These are phyloP conservation scores for Speoplatyrhinus poulsoni DNA, from an alignment of 2,113 vertebrate genomes.

Conservation along the genomic window DNA sequence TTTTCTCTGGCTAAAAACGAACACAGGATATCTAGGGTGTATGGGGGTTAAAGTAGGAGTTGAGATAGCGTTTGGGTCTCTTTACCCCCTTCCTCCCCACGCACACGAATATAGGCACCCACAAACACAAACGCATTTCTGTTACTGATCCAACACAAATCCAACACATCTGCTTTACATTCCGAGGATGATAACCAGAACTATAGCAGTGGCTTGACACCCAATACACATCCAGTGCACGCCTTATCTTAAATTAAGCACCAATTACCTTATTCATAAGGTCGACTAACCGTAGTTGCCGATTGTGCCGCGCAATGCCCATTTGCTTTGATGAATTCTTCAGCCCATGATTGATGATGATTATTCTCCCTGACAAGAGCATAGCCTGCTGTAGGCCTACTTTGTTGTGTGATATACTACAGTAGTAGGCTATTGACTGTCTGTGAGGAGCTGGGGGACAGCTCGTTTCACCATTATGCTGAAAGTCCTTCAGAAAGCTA, in stretches of 20 bases:
- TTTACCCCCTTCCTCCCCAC: slow-evolving; percentile 31
- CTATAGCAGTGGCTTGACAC: slow-evolving; percentile 44
- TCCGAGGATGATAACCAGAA: slow-evolving; percentile 59
- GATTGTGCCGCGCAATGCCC: no score
- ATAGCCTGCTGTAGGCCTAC: no score
- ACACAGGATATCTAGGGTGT: slow-evolving; percentile 26
- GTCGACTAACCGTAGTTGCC: no score
- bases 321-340: no score
- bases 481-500: no score
- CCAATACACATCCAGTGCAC: neutral
- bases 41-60: slow-evolving; percentile 57
- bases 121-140: slow-evolving; percentile 33
- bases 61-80: slow-evolving; percentile 31
- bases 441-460: no score
- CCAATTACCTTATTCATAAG: no score
- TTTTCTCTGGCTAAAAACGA: slow-evolving; percentile 11
- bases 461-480: no score
- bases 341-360: no score
- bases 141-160: slow-evolving; percentile 48
- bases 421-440: no score
- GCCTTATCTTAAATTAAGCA: slow-evolving; percentile 26
- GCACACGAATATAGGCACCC: slow-evolving; percentile 13
- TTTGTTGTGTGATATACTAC: no score
- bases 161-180: slow-evolving; percentile 71
- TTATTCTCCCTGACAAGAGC: no score